Base-by-base conservation (phyloP, 1,140 invertebrate genomes). In the Tigriopus japonicus region DNA sequence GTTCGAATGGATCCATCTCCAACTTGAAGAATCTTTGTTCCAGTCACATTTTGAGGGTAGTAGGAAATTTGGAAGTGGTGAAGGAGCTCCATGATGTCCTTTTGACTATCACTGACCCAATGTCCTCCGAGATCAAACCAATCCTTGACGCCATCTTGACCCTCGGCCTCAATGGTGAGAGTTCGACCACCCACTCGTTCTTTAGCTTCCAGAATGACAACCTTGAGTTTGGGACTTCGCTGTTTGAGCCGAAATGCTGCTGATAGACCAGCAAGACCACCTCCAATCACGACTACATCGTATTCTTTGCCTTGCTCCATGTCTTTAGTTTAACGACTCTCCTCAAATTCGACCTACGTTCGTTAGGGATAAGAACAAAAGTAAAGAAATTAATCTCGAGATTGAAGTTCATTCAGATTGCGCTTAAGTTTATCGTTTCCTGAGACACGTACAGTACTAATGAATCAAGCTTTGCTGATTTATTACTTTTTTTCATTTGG, bases 11-110 rank as follows among this genome's bases (percentile, higher is more conserved):
- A 66, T n/a, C 62, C 63, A 28, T 68, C 64, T 51, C 53, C 62
- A 51, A 70, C 63, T 65, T 71, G 71, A 62, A 71, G 65, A 53
- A 69, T 64, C 62, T 73, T 74, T 40, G 43, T 68, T 0, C 74
- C 35, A 23, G 35, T 42, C 66, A 68, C 10, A 63, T 66, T 24
- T 66, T 62, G 19, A 66, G 54, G 14, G 12, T 49, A 49, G 10
- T 49, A 49, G n/a, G n/a, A 15, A 21, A 49, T 49, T 3, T 21
- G 2, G 17, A 69, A 62, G 28, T 69, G 65, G 41, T 65, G 59
- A 17, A 67, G 43, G 24, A 68, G 49, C 19, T 65, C 49, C 51
- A 68, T 58, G 23, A 68, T 56, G 56, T 69, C 63, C 19, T 64
- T 60, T 51, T 69, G 68, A n/a, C 62, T 65, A n/a, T 64, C 56